These are phyloP conservation scores for human DNA, from an alignment of 2,113 vertebrate genomes.

Conservation along the genomic window GRCh38 chr5:176578001-176578500, in stretches of 20 bases:
- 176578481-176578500: constrained; percentile 78
- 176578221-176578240: not conserved
- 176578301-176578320: not conserved
- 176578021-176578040: constrained; percentile 86
- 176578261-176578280: accelerated
- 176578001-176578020: not conserved
- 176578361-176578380: constrained; percentile 84
- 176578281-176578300: not conserved
- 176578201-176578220: not conserved
- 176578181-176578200: not conserved
- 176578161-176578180: not conserved
- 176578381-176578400: constrained; percentile 82
- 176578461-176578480: constrained; percentile 89
- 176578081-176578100: constrained; percentile 89
- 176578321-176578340: not conserved
- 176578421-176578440: constrained; percentile 88
- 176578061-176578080: constrained; percentile 89
- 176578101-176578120: accelerated
- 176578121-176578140: not conserved
- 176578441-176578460: constrained; percentile 87
- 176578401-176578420: constrained; percentile 83
- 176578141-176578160: not conserved
- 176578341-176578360: not conserved
- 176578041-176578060: constrained; percentile 87
- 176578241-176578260: not conserved